Evolutionary conservation across 2,888 invertebrate species (phyloP), one percentile per base, ranked within the genome.

Genomic region (Phasia obesa): DNA sequence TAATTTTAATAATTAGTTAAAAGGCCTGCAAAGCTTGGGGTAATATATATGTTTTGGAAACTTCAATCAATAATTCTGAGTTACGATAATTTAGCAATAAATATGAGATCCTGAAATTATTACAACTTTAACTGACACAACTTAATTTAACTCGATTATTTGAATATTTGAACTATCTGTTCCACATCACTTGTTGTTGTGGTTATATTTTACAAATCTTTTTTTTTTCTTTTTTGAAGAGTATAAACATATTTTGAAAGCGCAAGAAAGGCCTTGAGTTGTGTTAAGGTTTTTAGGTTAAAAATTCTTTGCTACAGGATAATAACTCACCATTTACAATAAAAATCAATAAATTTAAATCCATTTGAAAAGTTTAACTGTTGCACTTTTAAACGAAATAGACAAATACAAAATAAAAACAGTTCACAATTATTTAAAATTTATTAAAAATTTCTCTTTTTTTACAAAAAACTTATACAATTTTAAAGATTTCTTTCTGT

Each of bases 271-370:
- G 60, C 83, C 83, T 83, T 83, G 79, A 60, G 17, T 23, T 47
- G 19, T 65, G 64, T 70, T 75, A 57, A 57, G 64, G 42, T 71
- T 75, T 79, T 60, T 65, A 59, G n/a, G 57, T 59, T 60, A 44
- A 1, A 19, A 38, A 44, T 47, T 27, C 11, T 42, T 49, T 19
- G 15, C 13, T 4, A 13, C 44, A 78, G 77, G 64, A 55, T 55
- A 38, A n/a, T 19, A 70, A 83, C 83, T 83, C 71, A 83, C 83
- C 83, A 57, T 83, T 80, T 55, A 80, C 0, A 25, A 80, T 38
- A 31, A 71, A 67, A 53, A 80, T 2, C 17, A 76, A 17, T 4
- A 60, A 71, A 47, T 71, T 62, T 19, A 80, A 71, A 79, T 80
- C 55, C 83, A 83, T 83, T 71, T 19, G 55, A 78, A 65, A 49